Percentiles rank a stretch among this genome's conserved stretches.
Conservation (phyloP, 2,888 invertebrate species). For the Spisula subtruncata region DNA sequence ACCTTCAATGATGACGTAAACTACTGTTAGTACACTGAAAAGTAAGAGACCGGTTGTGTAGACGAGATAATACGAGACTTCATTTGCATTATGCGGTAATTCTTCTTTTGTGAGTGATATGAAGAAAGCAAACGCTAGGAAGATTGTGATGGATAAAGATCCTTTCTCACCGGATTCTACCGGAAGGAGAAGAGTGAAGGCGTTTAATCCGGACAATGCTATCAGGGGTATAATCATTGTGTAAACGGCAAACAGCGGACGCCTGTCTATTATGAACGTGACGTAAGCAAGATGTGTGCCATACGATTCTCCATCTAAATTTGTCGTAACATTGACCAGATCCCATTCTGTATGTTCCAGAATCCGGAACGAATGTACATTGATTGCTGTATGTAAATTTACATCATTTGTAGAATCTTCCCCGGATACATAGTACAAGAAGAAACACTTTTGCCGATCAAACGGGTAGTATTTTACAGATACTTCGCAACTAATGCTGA, state of each 20-base stretch:
- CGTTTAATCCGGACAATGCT: slow-evolving; percentile 19
- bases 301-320: background rate
- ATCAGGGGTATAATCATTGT: slow-evolving; percentile 30
- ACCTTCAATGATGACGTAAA: slow-evolving; percentile 33
- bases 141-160: background rate
- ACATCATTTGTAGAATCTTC: background rate
- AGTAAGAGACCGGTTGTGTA: slow-evolving; percentile 12
- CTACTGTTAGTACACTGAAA: background rate
- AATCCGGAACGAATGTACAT: too few relatives aligned
- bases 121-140: slow-evolving; percentile 34
- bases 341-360: slow-evolving; percentile 25
- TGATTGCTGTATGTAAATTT: background rate
- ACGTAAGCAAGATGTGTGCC: background rate
- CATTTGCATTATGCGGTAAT: slow-evolving; percentile 21
- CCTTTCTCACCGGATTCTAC: slow-evolving; percentile 35
- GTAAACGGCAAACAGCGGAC: slow-evolving; percentile 4
- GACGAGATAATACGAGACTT: slow-evolving; percentile 26
- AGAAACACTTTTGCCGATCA: slow-evolving; percentile 15
- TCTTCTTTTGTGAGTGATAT: slow-evolving; percentile 21
- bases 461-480: slow-evolving; percentile 28
- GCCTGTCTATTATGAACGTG: background rate
- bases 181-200: slow-evolving; percentile 27
- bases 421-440: background rate
- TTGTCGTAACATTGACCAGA: background rate
- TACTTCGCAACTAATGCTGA: slow-evolving; percentile 20